Percentiles rank a stretch among this genome's conserved stretches.
Conservation (phyloP, 2,888 invertebrate genomes). For the Hydropsyche betteni region DNA sequence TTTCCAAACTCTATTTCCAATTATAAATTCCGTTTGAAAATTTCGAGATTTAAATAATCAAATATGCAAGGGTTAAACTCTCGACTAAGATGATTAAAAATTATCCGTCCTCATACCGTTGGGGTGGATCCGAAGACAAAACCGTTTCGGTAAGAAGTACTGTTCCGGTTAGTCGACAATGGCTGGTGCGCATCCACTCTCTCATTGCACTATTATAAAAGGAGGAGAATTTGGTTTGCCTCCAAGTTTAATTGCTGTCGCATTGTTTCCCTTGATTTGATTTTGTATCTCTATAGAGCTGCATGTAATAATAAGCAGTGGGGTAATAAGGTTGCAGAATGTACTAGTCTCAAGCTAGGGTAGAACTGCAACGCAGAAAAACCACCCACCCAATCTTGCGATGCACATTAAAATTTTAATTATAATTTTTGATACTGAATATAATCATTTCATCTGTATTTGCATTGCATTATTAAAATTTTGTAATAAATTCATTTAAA, state of each 20-base stretch:
- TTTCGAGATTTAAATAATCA: no score
- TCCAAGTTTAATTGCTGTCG: slow-evolving; percentile 61
- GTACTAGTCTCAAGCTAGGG: neutral
- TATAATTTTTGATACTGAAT: neutral
- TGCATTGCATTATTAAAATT: no score
- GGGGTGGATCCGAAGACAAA: slow-evolving; percentile 6
- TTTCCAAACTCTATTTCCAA: no score
- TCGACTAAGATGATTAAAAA: no score
- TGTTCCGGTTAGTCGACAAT: slow-evolving; percentile 26
- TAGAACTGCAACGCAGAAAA: slow-evolving; percentile 14
- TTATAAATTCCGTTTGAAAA: no score
- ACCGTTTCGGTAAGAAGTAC: slow-evolving; percentile 10
- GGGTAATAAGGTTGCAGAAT: slow-evolving; percentile 48
- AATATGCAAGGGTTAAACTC: neutral
- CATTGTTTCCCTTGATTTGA: slow-evolving; percentile 66
- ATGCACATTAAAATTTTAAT: slow-evolving; percentile 18
- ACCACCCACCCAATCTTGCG: neutral
- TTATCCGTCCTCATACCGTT: no score
- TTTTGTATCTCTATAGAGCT: slow-evolving; percentile 64
- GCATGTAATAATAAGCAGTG: slow-evolving; percentile 48
- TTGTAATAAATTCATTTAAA: no score
- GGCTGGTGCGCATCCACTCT: slow-evolving; percentile 34
- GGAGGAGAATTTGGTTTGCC: slow-evolving; percentile 57
- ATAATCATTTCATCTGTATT: no score
- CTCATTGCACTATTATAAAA: slow-evolving; percentile 54